Conservation (phyloP, 1,140 invertebrate species). For the Meloidogyne floridensis region DNA sequence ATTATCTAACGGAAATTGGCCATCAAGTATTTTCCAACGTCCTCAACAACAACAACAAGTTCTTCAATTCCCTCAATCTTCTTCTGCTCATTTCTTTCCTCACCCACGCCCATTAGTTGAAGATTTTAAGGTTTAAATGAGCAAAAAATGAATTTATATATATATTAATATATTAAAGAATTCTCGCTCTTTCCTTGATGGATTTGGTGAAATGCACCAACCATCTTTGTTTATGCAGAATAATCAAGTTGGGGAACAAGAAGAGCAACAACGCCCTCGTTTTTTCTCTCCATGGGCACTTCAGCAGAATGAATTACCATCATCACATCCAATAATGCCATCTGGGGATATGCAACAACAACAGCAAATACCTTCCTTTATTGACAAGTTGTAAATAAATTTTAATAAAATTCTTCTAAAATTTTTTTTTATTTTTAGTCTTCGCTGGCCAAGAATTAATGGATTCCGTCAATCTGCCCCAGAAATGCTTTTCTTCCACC, state of each 20-base stretch:
- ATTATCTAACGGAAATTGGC: slow-evolving; percentile 11
- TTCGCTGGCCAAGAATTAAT: slow-evolving; percentile 32
- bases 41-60: slow-evolving; percentile 20
- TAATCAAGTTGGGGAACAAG: slow-evolving; percentile 35
- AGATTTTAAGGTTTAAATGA: slow-evolving; percentile 27
- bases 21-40: neutral
- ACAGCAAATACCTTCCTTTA: slow-evolving; percentile 25
- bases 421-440: slow-evolving; percentile 19
- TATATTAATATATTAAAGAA: slow-evolving; percentile 21
- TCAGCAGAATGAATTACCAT: slow-evolving; percentile 37
- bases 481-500: slow-evolving; percentile 30
- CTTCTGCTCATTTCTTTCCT: slow-evolving; percentile 26
- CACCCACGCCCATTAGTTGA: slow-evolving; percentile 30
- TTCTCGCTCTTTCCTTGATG: slow-evolving; percentile 48
- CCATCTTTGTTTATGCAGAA: slow-evolving; percentile 40
- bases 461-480: slow-evolving; percentile 24
- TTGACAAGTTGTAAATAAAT: slow-evolving; percentile 22
- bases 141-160: neutral
- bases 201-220: slow-evolving; percentile 51
- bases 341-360: slow-evolving; percentile 23
- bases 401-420: slow-evolving; percentile 13
- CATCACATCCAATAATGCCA: slow-evolving; percentile 31
- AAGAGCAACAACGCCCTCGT: slow-evolving; percentile 24
- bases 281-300: slow-evolving; percentile 35
- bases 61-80: slow-evolving; percentile 16